Percentiles rank a stretch among this genome's conserved stretches.
These are phyloP conservation scores for Nyctibius bracteatus DNA, from an alignment of 2,113 vertebrate species.

Conservation along the genomic window DNA sequence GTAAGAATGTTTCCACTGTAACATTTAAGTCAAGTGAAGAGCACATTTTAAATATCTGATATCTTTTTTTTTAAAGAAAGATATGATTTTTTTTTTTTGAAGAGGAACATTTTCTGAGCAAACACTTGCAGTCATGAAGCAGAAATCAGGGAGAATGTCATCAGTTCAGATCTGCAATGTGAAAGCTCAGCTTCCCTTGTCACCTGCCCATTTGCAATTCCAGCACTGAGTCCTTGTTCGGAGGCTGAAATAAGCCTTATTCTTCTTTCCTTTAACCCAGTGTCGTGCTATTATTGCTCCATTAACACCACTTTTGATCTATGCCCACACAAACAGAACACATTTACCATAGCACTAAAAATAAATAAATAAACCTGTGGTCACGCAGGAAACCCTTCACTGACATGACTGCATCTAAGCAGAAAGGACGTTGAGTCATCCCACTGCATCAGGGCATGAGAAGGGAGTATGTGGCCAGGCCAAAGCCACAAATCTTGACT, in stretches of 20 bases:
- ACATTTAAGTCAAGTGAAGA: conserved; percentile 39
- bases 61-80: background rate
- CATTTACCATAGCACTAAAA: background rate
- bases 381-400: background rate
- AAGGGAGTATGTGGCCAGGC: background rate
- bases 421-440: background rate
- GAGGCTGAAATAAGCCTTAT: background rate
- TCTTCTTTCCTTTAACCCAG: background rate
- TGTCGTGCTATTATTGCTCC: background rate
- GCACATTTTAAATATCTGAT: background rate
- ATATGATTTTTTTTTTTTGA: background rate
- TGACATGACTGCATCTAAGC: background rate
- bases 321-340: background rate
- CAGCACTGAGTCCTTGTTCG: background rate
- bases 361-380: background rate
- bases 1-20: background rate
- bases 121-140: background rate
- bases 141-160: background rate
- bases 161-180: background rate
- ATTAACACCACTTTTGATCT: background rate
- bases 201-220: background rate
- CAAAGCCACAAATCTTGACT: background rate
- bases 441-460: background rate
- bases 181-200: background rate
- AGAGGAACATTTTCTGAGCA: background rate